Evolutionary conservation across 2,113 vertebrate genomes (phyloP), one percentile per base, ranked within the genome.

Genomic region (Marmota monax): DNA sequence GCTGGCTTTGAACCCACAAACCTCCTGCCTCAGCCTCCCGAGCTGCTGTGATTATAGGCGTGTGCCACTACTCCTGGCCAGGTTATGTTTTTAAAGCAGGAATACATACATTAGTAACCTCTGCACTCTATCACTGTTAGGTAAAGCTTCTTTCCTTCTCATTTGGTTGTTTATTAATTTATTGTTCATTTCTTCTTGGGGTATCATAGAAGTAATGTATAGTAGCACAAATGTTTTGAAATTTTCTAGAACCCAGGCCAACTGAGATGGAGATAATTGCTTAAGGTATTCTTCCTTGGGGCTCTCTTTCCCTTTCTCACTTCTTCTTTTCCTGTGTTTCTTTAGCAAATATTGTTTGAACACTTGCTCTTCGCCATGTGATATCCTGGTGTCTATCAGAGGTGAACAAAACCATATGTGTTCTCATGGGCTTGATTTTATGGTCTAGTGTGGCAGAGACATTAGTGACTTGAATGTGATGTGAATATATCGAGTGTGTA

Each of bases 371-470:
- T 13, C 53, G 13, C 17, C 32, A 37, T 65, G 84, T 8, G 14
- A 4, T 80, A 3, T 79, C 8, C 11, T 70, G 4, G 32, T 12
- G 82, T 51, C 42, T 85, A 56, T 80, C 73, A 88, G 23, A 53
- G 61, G 29, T 84, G 73, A 85, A 10, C 11, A 70, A 80, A 90
- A 6, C 32, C 86, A 78, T 12, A 42, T 2, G 2, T 74, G 4
- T 77, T 82, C 20, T 23, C 7, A 4, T 22, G 45, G 78, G 45
- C 37, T 88, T 42, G 18, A 67, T 69, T 13, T 76, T 63, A 79
- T 96, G 96, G 74, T 92, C 65, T 90, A 20, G 51, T 89, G 83
- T 67, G 86, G 53, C 53, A 72, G 85, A 78, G 14, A 23, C 0
- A 2, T 87, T 65, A 84, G 2, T 67, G 65, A 79, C 39, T 93